These are phyloP conservation scores for Enteromius anoplus DNA, from an alignment of 2,797 vertebrate species.

Conservation along the genomic window DNA sequence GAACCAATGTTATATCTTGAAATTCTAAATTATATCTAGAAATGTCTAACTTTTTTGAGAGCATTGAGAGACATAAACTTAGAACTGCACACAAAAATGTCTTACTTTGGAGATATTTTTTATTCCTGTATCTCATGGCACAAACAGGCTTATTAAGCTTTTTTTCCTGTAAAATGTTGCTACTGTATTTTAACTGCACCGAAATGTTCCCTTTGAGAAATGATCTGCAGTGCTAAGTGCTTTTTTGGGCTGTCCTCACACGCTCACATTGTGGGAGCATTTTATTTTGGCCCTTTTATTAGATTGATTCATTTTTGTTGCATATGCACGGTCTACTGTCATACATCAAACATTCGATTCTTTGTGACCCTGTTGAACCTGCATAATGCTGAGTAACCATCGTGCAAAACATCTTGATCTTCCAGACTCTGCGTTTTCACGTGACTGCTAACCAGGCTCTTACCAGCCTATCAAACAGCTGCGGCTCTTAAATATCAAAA, in stretches of 20 bases:
- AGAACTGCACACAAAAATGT: not conserved
- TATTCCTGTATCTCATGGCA: not conserved
- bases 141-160: not conserved
- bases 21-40: not conserved
- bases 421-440: conserved; percentile 6
- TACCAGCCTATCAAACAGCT: conserved; percentile 61
- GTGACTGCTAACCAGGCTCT: conserved; percentile 26
- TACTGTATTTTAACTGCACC: not conserved
- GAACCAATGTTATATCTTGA: not conserved
- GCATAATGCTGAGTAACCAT: not conserved
- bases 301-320: not conserved
- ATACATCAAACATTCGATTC: not conserved
- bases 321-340: no score
- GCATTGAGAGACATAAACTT: not conserved
- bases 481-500: conserved; percentile 64
- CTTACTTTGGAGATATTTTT: not conserved
- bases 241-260: not conserved
- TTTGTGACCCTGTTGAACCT: not conserved
- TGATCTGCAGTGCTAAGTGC: not conserved
- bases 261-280: no score
- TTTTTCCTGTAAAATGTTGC: not conserved
- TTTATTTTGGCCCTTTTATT: not conserved
- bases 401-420: conserved; percentile 28
- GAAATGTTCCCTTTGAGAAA: not conserved
- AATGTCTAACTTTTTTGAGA: no score